Conservation (phyloP, 2,113 vertebrate genomes). For the Rissa tridactyla region DNA sequence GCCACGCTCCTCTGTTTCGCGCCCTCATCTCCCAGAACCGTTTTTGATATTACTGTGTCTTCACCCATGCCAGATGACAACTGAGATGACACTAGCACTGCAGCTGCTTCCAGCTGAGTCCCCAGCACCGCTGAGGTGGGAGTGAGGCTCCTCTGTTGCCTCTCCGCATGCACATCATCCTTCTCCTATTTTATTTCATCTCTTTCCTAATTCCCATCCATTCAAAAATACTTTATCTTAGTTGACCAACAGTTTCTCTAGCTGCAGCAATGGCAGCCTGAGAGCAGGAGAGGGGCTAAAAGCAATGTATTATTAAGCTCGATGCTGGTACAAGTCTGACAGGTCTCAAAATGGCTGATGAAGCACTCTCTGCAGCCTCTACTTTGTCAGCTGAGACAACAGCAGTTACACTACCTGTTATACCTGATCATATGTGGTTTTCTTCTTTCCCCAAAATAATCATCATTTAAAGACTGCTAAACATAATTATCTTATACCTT, state of each 20-base stretch:
- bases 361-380: background rate
- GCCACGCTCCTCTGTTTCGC: background rate
- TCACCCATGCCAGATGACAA: background rate
- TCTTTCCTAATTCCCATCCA: background rate
- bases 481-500: background rate
- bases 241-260: background rate
- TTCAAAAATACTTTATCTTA: background rate
- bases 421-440: background rate
- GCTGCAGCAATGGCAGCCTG: background rate
- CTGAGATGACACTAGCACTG: background rate
- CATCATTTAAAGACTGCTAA: background rate
- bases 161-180: background rate
- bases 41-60: background rate
- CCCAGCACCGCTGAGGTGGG: background rate
- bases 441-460: background rate
- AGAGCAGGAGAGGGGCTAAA: background rate
- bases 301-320: background rate
- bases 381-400: background rate
- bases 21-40: background rate
- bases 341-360: background rate
- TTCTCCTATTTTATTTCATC: background rate
- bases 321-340: background rate
- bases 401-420: background rate
- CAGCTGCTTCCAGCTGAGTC: background rate
- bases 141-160: background rate